Percentiles rank a stretch among this genome's conserved stretches.
Conservation (phyloP, 2,888 invertebrate genomes). For the Deilephila elpenor region DNA sequence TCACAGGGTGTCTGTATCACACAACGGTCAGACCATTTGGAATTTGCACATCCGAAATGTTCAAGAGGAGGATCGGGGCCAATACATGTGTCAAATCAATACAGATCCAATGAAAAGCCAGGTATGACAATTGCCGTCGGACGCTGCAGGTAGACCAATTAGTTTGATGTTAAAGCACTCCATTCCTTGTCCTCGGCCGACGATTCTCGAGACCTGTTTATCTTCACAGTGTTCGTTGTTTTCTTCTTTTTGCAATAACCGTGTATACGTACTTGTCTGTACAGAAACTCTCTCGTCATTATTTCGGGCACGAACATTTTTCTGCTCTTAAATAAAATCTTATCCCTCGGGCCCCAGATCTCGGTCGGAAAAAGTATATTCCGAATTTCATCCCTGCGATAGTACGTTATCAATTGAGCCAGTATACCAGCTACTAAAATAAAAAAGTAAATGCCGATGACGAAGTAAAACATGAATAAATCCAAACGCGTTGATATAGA, state of each 20-base stretch:
- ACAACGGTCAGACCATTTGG: conserved; percentile 94
- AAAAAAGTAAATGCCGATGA: conserved; percentile 55
- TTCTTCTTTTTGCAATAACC: conserved; percentile 57
- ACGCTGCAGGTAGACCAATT: conserved; percentile 31
- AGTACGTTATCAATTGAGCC: conserved; percentile 51
- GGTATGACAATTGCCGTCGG: conserved; percentile 74
- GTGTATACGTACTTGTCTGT: conserved; percentile 74
- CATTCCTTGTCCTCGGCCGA: conserved; percentile 52
- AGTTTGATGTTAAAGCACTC: conserved; percentile 65
- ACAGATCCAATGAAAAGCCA: conserved; percentile 98
- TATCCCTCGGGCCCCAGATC: conserved; percentile 72
- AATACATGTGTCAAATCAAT: conserved; percentile 97
- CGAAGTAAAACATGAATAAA: conserved; percentile 53
- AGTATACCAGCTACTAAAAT: conserved; percentile 58
- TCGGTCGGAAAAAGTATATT: conserved; percentile 53
- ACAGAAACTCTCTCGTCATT: conserved; percentile 80
- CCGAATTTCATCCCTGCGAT: conserved; percentile 41
- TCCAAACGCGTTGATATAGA: conserved; percentile 46
- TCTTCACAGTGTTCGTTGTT: conserved; percentile 23
- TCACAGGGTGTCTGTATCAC: conserved; percentile 93
- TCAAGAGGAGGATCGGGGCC: conserved; percentile 94
- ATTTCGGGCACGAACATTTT: conserved; percentile 80
- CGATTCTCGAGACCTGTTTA: conserved; percentile 35
- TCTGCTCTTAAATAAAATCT: conserved; percentile 68
- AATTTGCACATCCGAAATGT: conserved; percentile 94